Evolutionary conservation across 1,140 invertebrate genomes (phyloP).

Genomic region (Caenorhabditis remanei): DNA sequence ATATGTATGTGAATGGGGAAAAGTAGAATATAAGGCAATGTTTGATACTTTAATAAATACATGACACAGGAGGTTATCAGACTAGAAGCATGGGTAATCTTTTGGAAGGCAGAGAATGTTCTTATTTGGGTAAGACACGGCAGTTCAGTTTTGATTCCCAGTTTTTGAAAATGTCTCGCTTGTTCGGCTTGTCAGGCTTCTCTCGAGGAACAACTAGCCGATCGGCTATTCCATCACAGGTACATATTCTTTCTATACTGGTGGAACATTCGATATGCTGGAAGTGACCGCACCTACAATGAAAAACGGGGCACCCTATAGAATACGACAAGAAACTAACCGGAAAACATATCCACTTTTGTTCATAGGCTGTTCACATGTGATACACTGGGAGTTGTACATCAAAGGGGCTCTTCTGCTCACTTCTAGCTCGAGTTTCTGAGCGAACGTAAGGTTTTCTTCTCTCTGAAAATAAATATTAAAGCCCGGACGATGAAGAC

Average conservation of each 20-base stretch:
- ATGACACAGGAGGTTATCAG: not conserved
- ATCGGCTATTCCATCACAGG: not conserved
- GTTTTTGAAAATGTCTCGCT: conserved; percentile 23
- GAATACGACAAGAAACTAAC: not conserved
- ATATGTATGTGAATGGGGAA: not conserved
- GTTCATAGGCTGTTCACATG: conserved; percentile 16
- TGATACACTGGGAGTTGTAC: conserved; percentile 2
- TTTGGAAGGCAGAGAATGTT: not conserved
- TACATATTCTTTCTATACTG: not conserved
- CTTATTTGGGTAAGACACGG: conserved; percentile 19
- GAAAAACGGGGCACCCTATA: not conserved
- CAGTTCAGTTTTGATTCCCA: conserved; percentile 35
- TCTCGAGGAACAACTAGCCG: not conserved
- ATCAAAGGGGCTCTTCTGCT: conserved; percentile 31
- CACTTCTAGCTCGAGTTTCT: conserved; percentile 17
- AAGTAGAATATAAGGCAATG: not conserved
- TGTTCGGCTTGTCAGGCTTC: not conserved
- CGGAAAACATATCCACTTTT: conserved; percentile 49
- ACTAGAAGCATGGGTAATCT: not conserved
- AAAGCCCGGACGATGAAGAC: not conserved
- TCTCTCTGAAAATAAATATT: conserved; percentile 12
- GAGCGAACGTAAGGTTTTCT: not conserved
- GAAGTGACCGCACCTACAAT: conserved; percentile 32
- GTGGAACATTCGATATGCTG: conserved; percentile 47
- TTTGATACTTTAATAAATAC: too few relatives aligned